phyloP scores from a whole-genome alignment of 1,140 invertebrate genomes.

The Reticulitermes speratus region DNA sequence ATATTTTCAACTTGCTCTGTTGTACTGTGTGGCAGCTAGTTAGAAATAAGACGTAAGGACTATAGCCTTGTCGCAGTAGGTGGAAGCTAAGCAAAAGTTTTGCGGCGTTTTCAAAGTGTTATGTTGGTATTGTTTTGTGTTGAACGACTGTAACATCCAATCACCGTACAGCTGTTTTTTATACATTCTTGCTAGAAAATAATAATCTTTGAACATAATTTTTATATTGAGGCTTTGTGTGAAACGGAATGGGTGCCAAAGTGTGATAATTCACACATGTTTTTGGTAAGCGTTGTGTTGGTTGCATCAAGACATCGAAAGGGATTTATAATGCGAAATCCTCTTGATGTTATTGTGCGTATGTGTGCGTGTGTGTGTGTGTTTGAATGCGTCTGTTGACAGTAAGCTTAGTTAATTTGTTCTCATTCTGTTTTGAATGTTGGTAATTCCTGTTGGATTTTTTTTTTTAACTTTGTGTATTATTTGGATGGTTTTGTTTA shows the following conservation, averaged over 20 bases:
- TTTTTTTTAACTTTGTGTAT: not conserved
- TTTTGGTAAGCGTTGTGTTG: not conserved
- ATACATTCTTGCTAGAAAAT: not conserved
- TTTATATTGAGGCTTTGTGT: not conserved
- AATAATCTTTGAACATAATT: not conserved
- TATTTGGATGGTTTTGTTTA: not conserved
- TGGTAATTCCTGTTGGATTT: not conserved
- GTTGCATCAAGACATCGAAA: not conserved
- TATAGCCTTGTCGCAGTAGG: not conserved
- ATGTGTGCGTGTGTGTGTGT: not conserved
- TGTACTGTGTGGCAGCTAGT: not conserved
- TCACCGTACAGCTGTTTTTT: not conserved
- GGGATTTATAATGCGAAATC: not conserved
- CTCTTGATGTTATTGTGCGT: not conserved
- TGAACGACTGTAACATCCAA: not conserved
- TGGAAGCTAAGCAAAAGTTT: not conserved
- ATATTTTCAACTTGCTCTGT: not conserved
- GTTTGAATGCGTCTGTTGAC: not conserved
- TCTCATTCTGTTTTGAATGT: not conserved
- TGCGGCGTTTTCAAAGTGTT: conserved; percentile 9
- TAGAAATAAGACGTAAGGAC: not conserved
- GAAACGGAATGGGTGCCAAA: not conserved
- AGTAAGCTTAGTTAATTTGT: not conserved
- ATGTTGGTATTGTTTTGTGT: not conserved
- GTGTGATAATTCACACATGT: not conserved